Conservation (phyloP, 2,113 vertebrate genomes). For the Jacana jacana region DNA sequence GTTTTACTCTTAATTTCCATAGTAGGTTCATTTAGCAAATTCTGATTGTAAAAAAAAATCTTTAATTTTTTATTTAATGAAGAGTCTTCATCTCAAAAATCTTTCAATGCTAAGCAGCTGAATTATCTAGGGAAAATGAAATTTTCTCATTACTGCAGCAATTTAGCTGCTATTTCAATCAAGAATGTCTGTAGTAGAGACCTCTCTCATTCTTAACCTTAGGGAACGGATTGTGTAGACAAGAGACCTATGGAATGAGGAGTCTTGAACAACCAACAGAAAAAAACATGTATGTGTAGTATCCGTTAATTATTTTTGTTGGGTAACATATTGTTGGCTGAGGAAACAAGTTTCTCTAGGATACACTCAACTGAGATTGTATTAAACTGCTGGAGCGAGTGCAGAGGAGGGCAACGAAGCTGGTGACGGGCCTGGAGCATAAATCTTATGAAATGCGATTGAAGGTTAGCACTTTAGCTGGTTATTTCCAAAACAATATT, state of each 20-base stretch:
- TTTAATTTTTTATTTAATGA: background rate
- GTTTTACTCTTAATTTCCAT: background rate
- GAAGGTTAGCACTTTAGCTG: no score
- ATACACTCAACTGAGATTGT: background rate
- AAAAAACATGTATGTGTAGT: background rate
- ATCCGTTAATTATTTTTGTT: background rate
- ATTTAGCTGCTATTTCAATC: slow-evolving; percentile 66
- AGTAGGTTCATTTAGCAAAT: background rate
- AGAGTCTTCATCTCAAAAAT: slow-evolving; percentile 4
- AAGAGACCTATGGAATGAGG: slow-evolving; percentile 36
- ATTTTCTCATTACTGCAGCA: slow-evolving; percentile 66
- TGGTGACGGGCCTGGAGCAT: no score
- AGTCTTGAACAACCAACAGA: background rate
- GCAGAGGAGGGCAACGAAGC: no score
- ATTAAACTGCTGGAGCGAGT: no score
- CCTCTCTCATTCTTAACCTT: slow-evolving; percentile 61
- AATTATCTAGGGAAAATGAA: slow-evolving; percentile 35
- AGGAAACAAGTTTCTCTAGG: background rate
- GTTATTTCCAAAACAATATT: background rate
- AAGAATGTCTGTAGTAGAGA: slow-evolving; percentile 47
- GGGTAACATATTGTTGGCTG: background rate
- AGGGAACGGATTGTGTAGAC: slow-evolving; percentile 5
- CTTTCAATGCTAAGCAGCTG: slow-evolving; percentile 7
- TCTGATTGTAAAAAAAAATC: background rate
- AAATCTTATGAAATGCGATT: no score